Conservation (phyloP, 2,113 vertebrate species). For the Camelus bactrianus region DNA sequence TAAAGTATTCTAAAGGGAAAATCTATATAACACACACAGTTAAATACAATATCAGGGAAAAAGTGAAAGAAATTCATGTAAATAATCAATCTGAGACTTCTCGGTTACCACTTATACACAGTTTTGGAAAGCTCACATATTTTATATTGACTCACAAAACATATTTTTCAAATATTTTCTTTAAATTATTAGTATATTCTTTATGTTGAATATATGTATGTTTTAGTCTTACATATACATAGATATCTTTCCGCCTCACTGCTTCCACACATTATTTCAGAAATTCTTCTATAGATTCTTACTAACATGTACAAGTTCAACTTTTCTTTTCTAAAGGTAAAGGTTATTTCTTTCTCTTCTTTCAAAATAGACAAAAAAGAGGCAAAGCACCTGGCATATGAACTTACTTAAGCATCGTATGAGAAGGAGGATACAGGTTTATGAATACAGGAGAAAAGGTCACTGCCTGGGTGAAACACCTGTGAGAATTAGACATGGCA, state of each 20-base stretch:
- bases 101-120: neutral
- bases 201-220: neutral
- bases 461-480: neutral
- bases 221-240: neutral
- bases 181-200: neutral
- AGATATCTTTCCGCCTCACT: neutral
- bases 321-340: conserved; percentile 2
- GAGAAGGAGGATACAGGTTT: neutral
- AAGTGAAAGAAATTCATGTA: neutral
- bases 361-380: conserved; percentile 33
- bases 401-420: neutral
- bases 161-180: neutral
- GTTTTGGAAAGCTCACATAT: neutral
- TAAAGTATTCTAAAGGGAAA: neutral
- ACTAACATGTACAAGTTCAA: neutral
- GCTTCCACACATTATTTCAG: neutral
- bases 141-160: neutral
- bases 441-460: conserved; percentile 47
- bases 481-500: conserved; percentile 43
- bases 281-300: neutral
- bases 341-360: neutral
- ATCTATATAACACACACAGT: neutral
- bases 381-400: neutral
- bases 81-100: neutral
- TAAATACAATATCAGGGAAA: neutral